These are phyloP conservation scores for Zosterops hypoxanthus DNA, from an alignment of 2,113 vertebrate species.

Conservation along the genomic window DNA sequence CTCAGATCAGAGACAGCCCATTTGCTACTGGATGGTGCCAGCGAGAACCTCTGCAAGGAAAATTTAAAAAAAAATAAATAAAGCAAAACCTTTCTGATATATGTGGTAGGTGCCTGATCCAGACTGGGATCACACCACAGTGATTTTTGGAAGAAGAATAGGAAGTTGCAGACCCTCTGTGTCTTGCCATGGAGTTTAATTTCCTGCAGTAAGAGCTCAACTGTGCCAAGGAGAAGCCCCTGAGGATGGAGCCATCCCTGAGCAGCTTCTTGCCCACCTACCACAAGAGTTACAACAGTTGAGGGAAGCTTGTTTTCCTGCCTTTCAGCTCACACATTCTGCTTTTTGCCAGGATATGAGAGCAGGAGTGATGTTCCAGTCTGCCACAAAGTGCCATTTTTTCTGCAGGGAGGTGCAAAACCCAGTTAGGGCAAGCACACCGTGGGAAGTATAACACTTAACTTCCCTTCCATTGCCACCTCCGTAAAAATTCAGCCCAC, in stretches of 20 bases:
- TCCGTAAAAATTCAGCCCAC: background rate
- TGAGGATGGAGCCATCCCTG: background rate
- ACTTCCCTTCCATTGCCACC: background rate
- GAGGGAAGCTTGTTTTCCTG: background rate
- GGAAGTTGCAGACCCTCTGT: background rate
- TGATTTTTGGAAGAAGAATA: background rate
- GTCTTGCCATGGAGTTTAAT: background rate
- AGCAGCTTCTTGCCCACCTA: background rate
- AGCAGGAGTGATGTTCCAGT: background rate
- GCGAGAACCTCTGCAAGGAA: background rate
- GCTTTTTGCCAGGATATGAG: background rate
- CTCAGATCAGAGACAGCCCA: background rate
- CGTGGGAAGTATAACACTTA: background rate
- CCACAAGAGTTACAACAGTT: background rate
- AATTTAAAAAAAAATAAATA: background rate
- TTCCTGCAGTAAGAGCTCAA: background rate
- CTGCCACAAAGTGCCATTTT: background rate
- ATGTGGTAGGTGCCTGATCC: background rate
- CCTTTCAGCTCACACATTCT: background rate
- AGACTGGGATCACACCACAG: background rate
- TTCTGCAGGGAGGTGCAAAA: background rate
- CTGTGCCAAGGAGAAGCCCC: background rate
- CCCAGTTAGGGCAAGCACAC: background rate
- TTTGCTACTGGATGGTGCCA: conserved; percentile 47
- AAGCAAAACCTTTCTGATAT: background rate